Evolutionary conservation across 1,140 invertebrate species (phyloP), one percentile per base, ranked within the genome.

Genomic region (Spodoptera frugiperda): DNA sequence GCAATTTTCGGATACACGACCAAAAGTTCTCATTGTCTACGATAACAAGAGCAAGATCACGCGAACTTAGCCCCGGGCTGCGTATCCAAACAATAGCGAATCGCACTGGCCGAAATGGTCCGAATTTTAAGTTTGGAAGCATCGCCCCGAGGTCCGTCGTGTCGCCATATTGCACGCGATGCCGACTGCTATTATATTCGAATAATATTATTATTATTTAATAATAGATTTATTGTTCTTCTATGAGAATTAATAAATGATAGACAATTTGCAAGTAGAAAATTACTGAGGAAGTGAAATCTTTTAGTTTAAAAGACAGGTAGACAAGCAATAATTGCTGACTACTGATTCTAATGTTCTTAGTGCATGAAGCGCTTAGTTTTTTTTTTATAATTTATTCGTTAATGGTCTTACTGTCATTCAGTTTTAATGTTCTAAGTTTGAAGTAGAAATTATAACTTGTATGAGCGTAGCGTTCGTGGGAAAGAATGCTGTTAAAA

Each of bases 81-180:
- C 54, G 30, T 49, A 70, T 51, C 57, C 55, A 61, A 73, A 15
- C 46, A 67, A 75, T 51, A 12, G 51, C 33, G 6, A 53, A 71
- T 70, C 53, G 79, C 77, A 87, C 83, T 85, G 85, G 84, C 79
- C 74, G 65, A 83, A 87, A 82, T 85, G 85, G 85, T 78, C 74
- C 74, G 65, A 83, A 84, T 86, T 89, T 89, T 86, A 83, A 87
- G 88, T 86, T 87, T 87, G 85, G 86, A 88, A 87, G 83, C 85
- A 80, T 78, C 54, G 84, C 87, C 82, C 70, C 81, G 39, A 77
- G 83, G 77, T 46, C 49, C 39, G 59, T 74, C 77, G 85, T 25
- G 65, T 74, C 77, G 85, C 81, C 88, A 89, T 91, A 90, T 86
- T 79, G 88, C 88, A 90, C 89, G 89, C 87, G 80, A 89, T 79